Evolutionary conservation across 2,888 invertebrate species (phyloP), one percentile per base, ranked within the genome.

Genomic region (Melanophora roralis): DNA sequence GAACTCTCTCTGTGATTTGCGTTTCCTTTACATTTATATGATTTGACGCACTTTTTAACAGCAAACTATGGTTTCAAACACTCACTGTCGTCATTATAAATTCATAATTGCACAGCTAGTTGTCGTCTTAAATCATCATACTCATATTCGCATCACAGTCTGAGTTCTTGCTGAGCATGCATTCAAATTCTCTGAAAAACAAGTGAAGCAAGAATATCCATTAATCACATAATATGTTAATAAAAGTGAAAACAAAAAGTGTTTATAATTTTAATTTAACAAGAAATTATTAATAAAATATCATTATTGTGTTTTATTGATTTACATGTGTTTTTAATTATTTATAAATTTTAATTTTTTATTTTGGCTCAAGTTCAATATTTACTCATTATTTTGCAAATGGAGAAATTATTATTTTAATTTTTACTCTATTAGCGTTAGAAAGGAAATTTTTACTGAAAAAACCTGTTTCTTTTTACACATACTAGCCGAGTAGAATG

Each of bases 161-260:
- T 95, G 95, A 96, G 96, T 96, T 96, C 96, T 95, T 95, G 94
- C 95, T 95, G 91, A 91, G 94, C 92, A 93, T 90, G 91, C 76
- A 83, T 85, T 86, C 84, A 74, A 82, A 80, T 83, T 75, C 75
- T 79, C 78, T 87, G 60, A 47, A 65, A 81, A 78, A 47, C 9
- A 59, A 74, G 64, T 73, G 73, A 67, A 74, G 49, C 65, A 51
- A 67, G 59, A 57, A 59, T 67, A 32, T 47, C 27, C 4, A 27
- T 27, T 27, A 47, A 57, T 51, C 57, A 40, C 23, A 14, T 59
- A 21, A 53, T 59, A 27, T 36, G 32, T 16, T 43, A 43, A 53
- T 60, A 53, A 23, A 19, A 9, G 49, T 62, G 27, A 14, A 60
- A 60, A 14, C 23, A 47, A 49, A 72, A 72, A 59, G 43, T 51